Base-by-base conservation (phyloP, 2,888 invertebrate genomes). In the Andrena dorsata region DNA sequence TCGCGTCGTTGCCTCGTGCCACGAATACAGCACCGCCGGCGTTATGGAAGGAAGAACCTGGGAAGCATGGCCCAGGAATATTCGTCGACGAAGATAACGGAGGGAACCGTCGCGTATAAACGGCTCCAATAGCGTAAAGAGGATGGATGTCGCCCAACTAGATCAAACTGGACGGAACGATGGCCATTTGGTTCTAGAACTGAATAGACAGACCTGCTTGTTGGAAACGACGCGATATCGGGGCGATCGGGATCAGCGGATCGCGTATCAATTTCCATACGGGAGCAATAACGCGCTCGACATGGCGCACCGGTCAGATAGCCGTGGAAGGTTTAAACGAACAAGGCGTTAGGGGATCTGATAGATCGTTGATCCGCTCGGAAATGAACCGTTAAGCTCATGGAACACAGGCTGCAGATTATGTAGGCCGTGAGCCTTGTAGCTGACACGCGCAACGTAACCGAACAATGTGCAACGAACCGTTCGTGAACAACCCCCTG, bases 351-450 rank as follows among this genome's bases (percentile, higher is more conserved):
- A 81, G 61, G 58, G 70, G 80, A 69, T 26, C 61, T 32, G 75
- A 64, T 82, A 82, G 80, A 82, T 81, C 74, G 71, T 70, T 71
- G 75, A 81, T 80, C 75, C 75, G 61, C 51, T 75, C 30, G 81
- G 69, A 81, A 81, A 82, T 81, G 75, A 82, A 68, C 65, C 81
- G 70, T 81, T 81, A 70, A 82, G 69, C 74, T 74, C 72, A 68
- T 72, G 68, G 35, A 63, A 13, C 10, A 63, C 49, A 47, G 76
- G 75, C 51, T 51, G 65, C 74, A 47, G 32, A 35, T 72, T 72
- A 64, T 72, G 56, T 68, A 41, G 80, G 79, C 35, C 66, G 72
- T 66, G 26, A 66, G 80, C 79, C 66, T 72, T 71, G 80, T 80
- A 79, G 79, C 79, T 63, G 80, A 80, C 68, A 78, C 71, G 78